phyloP scores from a whole-genome alignment of 2,113 vertebrate species.

The Apaloderma vittatum region DNA sequence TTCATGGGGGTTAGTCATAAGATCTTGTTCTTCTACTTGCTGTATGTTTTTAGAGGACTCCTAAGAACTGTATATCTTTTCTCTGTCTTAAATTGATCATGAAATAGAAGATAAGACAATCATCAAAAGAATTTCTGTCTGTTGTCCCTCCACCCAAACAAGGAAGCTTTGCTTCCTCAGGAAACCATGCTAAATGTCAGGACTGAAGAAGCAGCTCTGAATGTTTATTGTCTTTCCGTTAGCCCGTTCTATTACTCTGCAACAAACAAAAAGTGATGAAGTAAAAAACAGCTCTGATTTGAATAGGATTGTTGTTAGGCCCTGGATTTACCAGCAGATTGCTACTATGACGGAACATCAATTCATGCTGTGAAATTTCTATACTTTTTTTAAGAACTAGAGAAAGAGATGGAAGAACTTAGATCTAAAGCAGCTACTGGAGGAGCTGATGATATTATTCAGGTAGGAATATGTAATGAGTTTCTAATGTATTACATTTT shows the following conservation, averaged over 20 bases:
- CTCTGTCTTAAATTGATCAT: neutral
- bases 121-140: neutral
- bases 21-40: neutral
- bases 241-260: neutral
- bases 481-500: neutral
- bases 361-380: neutral
- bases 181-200: neutral
- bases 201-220: neutral
- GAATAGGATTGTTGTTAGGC: neutral
- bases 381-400: conserved; percentile 83
- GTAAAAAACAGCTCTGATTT: neutral
- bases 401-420: conserved; percentile 88
- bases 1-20: neutral
- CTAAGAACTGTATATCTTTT: neutral
- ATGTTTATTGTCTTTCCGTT: neutral
- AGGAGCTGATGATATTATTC: conserved; percentile 85
- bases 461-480: conserved; percentile 77
- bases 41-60: neutral
- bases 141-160: neutral
- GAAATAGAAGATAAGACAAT: neutral
- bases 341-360: neutral
- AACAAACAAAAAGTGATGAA: neutral
- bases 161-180: neutral
- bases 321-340: neutral
- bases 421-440: conserved; percentile 77